Percentiles rank a stretch among this genome's conserved stretches.
Conservation (phyloP, 2,797 vertebrate species). For the Chiloscyllium punctatum region DNA sequence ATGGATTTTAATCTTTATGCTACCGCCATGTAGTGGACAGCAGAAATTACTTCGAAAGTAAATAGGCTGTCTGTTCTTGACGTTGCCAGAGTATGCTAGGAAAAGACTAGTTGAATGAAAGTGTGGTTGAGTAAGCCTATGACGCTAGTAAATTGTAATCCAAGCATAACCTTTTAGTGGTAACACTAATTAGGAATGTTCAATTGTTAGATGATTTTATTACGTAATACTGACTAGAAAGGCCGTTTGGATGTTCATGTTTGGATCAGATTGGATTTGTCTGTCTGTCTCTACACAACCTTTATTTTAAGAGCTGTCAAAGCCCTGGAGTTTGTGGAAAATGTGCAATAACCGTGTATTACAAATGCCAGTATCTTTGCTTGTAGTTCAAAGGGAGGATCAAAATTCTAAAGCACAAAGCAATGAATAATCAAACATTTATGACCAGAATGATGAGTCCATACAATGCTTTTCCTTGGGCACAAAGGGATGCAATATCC, state of each 20-base stretch:
- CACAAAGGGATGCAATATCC: slow-evolving; percentile 30
- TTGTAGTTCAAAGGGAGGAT: not conserved
- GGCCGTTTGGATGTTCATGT: not conserved
- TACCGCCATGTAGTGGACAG: not conserved
- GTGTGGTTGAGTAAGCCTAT: not conserved
- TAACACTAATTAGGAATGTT: not conserved
- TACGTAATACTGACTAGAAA: not conserved
- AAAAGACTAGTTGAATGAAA: not conserved
- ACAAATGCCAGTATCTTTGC: not conserved
- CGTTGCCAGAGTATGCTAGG: not conserved
- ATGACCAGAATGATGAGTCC: slow-evolving; percentile 16
- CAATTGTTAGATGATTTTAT: not conserved
- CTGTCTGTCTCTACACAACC: not conserved
- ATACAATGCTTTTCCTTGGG: slow-evolving; percentile 24
- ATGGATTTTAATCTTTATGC: not conserved
- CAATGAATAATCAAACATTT: not conserved
- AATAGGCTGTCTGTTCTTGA: not conserved
- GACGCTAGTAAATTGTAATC: not conserved
- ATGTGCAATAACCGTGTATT: not conserved
- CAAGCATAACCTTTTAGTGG: not conserved
- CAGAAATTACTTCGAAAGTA: not conserved
- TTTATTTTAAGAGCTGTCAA: not conserved
- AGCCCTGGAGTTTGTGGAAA: not conserved
- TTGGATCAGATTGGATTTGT: not conserved
- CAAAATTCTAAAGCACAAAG: not conserved